phyloP scores from a whole-genome alignment of 1,140 invertebrate species.

The Asbolus verrucosus region DNA sequence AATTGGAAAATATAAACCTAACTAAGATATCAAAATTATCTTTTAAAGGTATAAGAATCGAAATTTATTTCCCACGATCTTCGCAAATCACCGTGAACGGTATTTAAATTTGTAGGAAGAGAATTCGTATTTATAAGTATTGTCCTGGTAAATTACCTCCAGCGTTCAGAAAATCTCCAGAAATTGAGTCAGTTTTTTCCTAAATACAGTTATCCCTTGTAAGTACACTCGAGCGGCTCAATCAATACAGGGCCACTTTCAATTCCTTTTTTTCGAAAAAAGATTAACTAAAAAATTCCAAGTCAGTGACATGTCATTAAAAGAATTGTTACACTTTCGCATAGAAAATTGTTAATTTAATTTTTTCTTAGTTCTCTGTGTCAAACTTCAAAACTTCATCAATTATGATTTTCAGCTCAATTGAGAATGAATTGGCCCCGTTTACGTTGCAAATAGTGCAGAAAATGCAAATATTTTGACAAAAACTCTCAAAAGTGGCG shows the following conservation, averaged over 20 bases:
- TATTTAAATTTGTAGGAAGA: constrained; percentile 37
- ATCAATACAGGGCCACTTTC: constrained; percentile 15
- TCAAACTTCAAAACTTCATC: too few species aligned
- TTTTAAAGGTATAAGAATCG: constrained; percentile 22
- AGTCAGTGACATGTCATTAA: neutral
- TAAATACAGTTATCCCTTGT: constrained; percentile 20
- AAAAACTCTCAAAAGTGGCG: too few species aligned
- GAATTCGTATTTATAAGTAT: constrained; percentile 39
- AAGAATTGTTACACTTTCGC: constrained; percentile 1
- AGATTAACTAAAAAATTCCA: too few species aligned
- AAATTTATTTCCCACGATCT: constrained; percentile 39
- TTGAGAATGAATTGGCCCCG: too few species aligned
- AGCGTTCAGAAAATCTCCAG: constrained; percentile 34
- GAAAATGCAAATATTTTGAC: too few species aligned
- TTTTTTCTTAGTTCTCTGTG: too few species aligned
- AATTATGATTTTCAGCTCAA: too few species aligned
- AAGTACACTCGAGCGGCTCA: neutral
- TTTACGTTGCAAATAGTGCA: too few species aligned
- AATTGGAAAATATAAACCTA: constrained; percentile 19
- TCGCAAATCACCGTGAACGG: constrained; percentile 35
- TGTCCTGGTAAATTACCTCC: constrained; percentile 34
- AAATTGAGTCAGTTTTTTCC: constrained; percentile 34
- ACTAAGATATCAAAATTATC: constrained; percentile 33
- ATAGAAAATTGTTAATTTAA: neutral
- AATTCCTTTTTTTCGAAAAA: constrained; percentile 24